phyloP scores from a whole-genome alignment of 37 sponge, comb jelly and placozoan species.

The Aplysina aerophoba region DNA sequence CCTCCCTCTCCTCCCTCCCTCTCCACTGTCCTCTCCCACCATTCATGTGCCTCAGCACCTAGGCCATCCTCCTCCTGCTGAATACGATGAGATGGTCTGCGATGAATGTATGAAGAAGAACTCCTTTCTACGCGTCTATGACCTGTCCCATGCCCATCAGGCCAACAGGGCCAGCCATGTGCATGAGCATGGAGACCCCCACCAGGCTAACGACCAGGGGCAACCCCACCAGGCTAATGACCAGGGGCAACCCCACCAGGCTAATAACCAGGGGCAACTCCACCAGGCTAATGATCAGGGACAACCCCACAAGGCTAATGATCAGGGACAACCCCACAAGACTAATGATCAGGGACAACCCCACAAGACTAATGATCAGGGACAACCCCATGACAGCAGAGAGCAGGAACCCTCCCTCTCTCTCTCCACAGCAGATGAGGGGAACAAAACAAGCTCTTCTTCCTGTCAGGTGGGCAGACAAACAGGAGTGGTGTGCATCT shows the following conservation, averaged over 20 bases:
- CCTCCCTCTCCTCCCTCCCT: no score
- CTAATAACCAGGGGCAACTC: not conserved
- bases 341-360: not conserved
- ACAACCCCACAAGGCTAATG: not conserved
- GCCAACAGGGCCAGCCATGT: not conserved
- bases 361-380: not conserved
- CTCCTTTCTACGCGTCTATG: constrained; percentile 61
- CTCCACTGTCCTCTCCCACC: not conserved
- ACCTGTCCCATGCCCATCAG: not conserved
- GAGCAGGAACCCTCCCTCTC: not conserved
- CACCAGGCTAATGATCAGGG: not conserved
- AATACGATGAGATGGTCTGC: constrained; percentile 82
- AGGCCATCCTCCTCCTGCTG: constrained; percentile 42
- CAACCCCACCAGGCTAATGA: not conserved
- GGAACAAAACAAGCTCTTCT: not conserved
- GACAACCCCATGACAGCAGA: not conserved
- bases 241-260: not conserved
- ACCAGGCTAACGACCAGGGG: not conserved
- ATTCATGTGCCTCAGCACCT: constrained; percentile 59
- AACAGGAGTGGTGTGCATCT: constrained; percentile 14
- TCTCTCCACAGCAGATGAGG: not conserved
- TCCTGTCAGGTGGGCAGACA: not conserved
- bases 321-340: not conserved
- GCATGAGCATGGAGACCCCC: not conserved
- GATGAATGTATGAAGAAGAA: constrained; percentile 65